phyloP scores from a whole-genome alignment of 2,888 invertebrate species.

The Habroteleia sp. region DNA sequence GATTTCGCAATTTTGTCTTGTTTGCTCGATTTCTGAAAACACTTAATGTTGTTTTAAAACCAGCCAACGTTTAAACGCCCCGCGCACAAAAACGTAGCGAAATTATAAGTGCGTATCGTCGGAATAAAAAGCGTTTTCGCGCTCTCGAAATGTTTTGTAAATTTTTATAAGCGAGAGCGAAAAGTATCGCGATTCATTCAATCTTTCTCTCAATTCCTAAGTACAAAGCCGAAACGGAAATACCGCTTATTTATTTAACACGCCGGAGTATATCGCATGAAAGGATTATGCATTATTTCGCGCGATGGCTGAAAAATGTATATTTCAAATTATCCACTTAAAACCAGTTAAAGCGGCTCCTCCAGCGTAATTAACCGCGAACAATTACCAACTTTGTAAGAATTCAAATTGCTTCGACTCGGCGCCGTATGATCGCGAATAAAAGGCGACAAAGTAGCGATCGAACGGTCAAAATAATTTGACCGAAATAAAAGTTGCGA shows the following conservation, averaged over 20 bases:
- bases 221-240: constrained; percentile 24
- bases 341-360: constrained; percentile 15
- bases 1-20: no score
- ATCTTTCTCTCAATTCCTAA: constrained; percentile 12
- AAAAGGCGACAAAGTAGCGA: background rate
- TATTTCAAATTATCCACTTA: constrained; percentile 6
- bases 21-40: constrained; percentile 1
- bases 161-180: constrained; percentile 29
- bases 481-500: constrained; percentile 10
- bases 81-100: constrained; percentile 1
- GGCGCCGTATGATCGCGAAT: no score
- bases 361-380: constrained; percentile 7
- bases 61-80: constrained; percentile 12
- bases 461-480: constrained; percentile 19
- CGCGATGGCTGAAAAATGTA: constrained; percentile 3
- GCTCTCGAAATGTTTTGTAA: constrained; percentile 19
- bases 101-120: constrained; percentile 21
- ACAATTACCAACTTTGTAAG: constrained; percentile 1
- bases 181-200: constrained; percentile 32
- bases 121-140: constrained; percentile 10
- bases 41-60: constrained; percentile 4
- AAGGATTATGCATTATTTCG: constrained; percentile 8
- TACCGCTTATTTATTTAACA: constrained; percentile 28
- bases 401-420: no score
- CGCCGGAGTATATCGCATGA: constrained; percentile 6